Evolutionary conservation across 2,797 vertebrate genomes (phyloP).

Genomic region (Stomatorhinus walkeri): DNA sequence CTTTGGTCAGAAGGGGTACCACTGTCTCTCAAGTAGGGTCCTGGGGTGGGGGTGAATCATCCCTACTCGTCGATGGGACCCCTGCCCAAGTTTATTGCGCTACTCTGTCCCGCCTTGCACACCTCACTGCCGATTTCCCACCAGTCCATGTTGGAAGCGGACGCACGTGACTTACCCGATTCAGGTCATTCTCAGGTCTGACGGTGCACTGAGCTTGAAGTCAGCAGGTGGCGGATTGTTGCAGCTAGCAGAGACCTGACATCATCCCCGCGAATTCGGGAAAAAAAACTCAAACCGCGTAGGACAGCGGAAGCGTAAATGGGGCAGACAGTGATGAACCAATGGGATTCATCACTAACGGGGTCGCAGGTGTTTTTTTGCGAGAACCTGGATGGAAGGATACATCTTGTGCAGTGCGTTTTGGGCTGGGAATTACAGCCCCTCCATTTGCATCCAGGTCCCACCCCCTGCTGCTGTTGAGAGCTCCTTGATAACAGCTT

Average conservation of each 20-base stretch:
- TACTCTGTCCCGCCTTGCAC: background rate
- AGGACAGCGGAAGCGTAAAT: background rate
- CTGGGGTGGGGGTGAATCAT: background rate
- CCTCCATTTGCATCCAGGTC: background rate
- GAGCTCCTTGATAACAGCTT: conserved; percentile 23
- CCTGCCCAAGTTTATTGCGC: background rate
- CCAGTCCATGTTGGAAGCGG: background rate
- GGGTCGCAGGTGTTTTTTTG: conserved; percentile 1
- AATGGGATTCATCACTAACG: background rate
- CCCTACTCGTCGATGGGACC: background rate
- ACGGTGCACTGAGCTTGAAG: background rate
- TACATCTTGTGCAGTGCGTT: background rate
- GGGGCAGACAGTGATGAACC: background rate
- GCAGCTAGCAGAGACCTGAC: background rate
- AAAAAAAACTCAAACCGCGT: background rate
- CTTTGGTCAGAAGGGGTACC: background rate
- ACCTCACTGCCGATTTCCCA: background rate
- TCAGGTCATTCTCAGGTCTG: background rate
- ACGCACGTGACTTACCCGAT: background rate
- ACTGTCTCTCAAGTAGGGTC: background rate
- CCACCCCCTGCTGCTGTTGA: background rate
- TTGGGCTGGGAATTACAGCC: background rate
- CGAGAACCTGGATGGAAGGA: background rate
- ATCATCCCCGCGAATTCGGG: background rate
- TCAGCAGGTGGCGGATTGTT: background rate